Conservation (phyloP, 2,797 vertebrate species). For the Garrulus glandarius region DNA sequence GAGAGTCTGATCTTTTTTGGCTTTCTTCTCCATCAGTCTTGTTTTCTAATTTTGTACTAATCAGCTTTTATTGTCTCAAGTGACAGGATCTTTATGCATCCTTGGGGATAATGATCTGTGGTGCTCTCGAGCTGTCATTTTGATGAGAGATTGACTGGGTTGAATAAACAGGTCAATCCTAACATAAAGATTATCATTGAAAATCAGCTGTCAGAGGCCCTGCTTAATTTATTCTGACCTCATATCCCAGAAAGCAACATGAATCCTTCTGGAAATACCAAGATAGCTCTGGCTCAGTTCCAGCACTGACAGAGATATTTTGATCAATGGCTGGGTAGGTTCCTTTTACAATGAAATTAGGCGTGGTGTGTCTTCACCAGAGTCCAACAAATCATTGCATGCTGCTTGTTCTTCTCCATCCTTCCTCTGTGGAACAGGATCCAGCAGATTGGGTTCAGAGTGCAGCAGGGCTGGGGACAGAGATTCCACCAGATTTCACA, state of each 20-base stretch:
- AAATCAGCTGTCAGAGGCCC: slow-evolving; percentile 49
- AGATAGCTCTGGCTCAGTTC: not conserved
- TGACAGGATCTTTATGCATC: slow-evolving; percentile 5
- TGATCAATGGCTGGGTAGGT: slow-evolving; percentile 15
- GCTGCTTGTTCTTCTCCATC: not conserved
- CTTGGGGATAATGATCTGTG: slow-evolving; percentile 10
- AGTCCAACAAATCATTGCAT: slow-evolving; percentile 22
- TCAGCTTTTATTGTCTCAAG: slow-evolving; percentile 8
- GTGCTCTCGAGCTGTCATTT: slow-evolving; percentile 10
- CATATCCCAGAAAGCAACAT: slow-evolving; percentile 24
- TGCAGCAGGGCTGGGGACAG: not conserved
- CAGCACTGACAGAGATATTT: slow-evolving; percentile 46
- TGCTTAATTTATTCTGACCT: slow-evolving; percentile 57
- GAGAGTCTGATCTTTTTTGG: not conserved
- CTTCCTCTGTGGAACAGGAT: not conserved
- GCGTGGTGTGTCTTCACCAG: not conserved
- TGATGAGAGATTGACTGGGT: slow-evolving; percentile 22
- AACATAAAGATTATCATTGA: slow-evolving; percentile 53
- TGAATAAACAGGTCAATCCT: slow-evolving; percentile 51
- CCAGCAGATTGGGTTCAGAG: slow-evolving; percentile 3
- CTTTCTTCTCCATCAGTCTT: not conserved
- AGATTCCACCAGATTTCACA: slow-evolving; percentile 15
- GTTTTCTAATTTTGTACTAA: slow-evolving; percentile 15
- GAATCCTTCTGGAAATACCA: slow-evolving; percentile 37
- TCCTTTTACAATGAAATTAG: slow-evolving; percentile 17